Evolutionary conservation across 2,797 vertebrate species (phyloP).

Genomic region (Rhyacichthys aspro): DNA sequence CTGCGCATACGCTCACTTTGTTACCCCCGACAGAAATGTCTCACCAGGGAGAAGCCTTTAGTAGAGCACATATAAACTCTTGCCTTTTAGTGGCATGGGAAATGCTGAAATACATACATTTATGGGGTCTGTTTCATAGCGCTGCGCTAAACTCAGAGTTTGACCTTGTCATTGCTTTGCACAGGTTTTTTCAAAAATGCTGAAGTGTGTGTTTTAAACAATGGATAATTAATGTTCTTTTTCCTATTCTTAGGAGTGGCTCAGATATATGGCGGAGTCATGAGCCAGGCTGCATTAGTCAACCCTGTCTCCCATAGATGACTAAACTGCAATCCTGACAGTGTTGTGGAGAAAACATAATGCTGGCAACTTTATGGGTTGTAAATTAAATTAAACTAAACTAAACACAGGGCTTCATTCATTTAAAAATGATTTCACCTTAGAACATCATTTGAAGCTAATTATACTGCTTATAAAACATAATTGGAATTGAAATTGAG

Average conservation of each 20-base stretch:
- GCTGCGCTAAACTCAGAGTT: conserved; percentile 60
- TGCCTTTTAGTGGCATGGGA: conserved; percentile 66
- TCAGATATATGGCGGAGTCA: conserved; percentile 34
- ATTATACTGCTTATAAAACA: not conserved
- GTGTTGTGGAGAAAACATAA: not conserved
- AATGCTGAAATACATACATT: conserved; percentile 67
- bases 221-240: conserved; percentile 53
- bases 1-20: conserved; percentile 69
- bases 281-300: conserved; percentile 29
- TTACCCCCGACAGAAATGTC: conserved; percentile 70
- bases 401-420: conserved; percentile 1
- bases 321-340: not conserved
- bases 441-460: not conserved
- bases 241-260: conserved; percentile 9
- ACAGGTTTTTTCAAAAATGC: conserved; percentile 34
- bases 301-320: not conserved
- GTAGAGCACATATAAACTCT: conserved; percentile 70
- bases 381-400: not conserved
- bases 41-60: conserved; percentile 73
- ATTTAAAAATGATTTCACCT: not conserved
- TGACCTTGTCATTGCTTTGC: conserved; percentile 58
- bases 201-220: conserved; percentile 54
- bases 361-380: not conserved
- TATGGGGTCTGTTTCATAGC: conserved; percentile 52
- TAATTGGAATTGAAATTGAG: not conserved